These are phyloP conservation scores for Sphyrna mokarran DNA, from an alignment of 2,113 vertebrate genomes.

Conservation along the genomic window DNA sequence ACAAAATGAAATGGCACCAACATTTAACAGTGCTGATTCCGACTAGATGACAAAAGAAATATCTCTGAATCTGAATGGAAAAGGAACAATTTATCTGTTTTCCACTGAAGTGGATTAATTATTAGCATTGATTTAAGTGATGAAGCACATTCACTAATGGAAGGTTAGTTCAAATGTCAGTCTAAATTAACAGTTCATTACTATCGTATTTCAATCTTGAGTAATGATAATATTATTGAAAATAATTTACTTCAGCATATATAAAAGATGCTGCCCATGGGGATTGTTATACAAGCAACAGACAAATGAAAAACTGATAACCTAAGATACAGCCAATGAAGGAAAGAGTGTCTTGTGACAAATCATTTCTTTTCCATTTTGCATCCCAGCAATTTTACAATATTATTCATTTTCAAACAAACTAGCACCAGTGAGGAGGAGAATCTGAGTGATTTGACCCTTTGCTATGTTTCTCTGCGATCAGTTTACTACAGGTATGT, in stretches of 20 bases:
- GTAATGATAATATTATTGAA: neutral
- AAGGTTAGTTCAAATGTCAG: neutral
- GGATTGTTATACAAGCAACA: neutral
- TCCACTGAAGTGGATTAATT: neutral
- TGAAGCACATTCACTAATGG: neutral
- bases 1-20: neutral
- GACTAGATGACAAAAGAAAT: neutral
- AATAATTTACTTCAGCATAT: neutral
- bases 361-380: neutral
- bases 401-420: neutral
- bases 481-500: neutral
- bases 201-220: neutral
- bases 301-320: neutral
- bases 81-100: neutral
- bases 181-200: neutral
- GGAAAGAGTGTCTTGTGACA: neutral
- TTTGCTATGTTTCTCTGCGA: neutral
- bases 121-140: neutral
- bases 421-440: neutral
- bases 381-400: neutral
- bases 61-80: neutral
- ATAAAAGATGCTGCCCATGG: neutral
- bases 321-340: neutral
- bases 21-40: neutral
- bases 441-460: neutral